Conservation (phyloP, 2,797 vertebrate genomes). For the Sebastes paucispinis region DNA sequence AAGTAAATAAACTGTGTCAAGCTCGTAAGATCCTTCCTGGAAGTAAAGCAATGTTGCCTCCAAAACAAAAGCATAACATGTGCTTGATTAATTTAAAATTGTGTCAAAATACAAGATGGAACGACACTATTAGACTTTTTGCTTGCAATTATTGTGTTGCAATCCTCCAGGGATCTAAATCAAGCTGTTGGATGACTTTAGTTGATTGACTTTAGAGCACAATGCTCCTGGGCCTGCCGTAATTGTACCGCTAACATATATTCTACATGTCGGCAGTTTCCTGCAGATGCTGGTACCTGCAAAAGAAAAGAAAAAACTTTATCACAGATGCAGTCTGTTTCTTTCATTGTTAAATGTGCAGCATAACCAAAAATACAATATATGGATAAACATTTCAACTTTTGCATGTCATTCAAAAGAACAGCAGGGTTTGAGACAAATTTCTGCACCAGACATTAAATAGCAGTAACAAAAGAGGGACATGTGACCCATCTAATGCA, state of each 20-base stretch:
- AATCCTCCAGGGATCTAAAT: too few species aligned
- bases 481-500: background rate
- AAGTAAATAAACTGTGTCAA: slow-evolving; percentile 3
- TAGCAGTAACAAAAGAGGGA: background rate
- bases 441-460: background rate
- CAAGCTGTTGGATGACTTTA: background rate
- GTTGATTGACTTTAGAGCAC: background rate
- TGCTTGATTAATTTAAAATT: background rate
- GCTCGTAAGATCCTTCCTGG: background rate
- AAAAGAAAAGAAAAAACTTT: too few species aligned
- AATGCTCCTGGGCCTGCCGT: background rate
- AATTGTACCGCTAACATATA: background rate
- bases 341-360: background rate
- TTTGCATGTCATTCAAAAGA: background rate
- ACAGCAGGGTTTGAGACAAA: background rate
- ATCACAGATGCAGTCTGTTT: too few species aligned
- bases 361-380: background rate
- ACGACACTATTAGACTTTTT: background rate
- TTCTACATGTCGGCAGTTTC: background rate
- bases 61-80: slow-evolving; percentile 39
- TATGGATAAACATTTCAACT: background rate
- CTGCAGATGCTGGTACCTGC: background rate
- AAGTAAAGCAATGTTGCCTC: background rate
- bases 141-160: too few species aligned
- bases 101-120: background rate